Evolutionary conservation across 2,797 vertebrate genomes (phyloP), one percentile per base, ranked within the genome.

Genomic region (Huso huso): DNA sequence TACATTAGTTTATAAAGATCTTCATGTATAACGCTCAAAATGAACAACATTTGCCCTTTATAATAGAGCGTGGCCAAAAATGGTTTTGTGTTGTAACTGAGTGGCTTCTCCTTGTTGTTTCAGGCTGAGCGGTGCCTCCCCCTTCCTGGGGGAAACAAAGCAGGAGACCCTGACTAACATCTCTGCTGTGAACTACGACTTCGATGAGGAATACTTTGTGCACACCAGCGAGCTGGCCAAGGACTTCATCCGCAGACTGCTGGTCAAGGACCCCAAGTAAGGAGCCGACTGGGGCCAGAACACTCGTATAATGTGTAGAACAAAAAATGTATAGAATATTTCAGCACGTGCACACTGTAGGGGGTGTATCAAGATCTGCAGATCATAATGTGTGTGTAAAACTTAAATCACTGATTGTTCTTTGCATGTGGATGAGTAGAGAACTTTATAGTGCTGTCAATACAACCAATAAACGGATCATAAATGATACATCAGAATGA

Each of bases 161-260:
- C 96, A 99, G 74, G 96, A 99, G 84, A 99, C 96, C 0, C 81
- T 98, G 77, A 97, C 96, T 62, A 98, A 98, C 85, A 98, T 99
- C 77, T 97, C 95, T 0, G 96, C 86, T 0, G 96, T 98, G 73
- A 95, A 98, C 84, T 98, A 99, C 0, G 95, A 98, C 82, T 98
- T 98, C 0, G 97, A 98, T 0, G 96, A 98, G 75, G 96, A 98
- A 55, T 98, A 95, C 75, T 99, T 99, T 79, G 93, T 93, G 83
- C 97, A 88, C 80, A 98, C 96, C 76, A 98, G 96, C 0, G 96
- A 99, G 79, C 86, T 99, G 70, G 96, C 96, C 63, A 98, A 98
- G 76, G 96, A 99, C 83, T 99, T 99, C 80, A 98, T 99, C 76
- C 92, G 95, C 12, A 89, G 93, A 6, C 89, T 99, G 69, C 83